phyloP scores from a whole-genome alignment of 2,113 vertebrate genomes.

The human region DNA sequence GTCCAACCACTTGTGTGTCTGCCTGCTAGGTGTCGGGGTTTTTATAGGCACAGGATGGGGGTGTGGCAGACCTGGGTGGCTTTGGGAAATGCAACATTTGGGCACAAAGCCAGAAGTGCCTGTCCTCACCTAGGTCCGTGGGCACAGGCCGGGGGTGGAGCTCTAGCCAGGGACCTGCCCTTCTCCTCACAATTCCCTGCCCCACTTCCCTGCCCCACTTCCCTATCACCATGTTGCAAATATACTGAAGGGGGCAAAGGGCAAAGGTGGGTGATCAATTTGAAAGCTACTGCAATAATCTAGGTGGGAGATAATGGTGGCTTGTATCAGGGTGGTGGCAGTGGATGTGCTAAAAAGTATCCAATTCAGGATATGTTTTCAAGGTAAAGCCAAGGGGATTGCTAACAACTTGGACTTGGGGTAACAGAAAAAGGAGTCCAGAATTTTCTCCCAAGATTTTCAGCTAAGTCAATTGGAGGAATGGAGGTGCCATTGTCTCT shows the following conservation, averaged over 20 bases:
- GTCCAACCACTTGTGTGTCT: no score
- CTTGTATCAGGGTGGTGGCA: neutral
- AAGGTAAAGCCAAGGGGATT: neutral
- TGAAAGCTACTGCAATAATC: neutral
- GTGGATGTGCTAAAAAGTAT: neutral
- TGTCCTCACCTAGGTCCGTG: no score
- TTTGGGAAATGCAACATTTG: no score
- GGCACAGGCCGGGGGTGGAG: no score
- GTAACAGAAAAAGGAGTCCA: neutral
- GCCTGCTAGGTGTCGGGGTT: no score
- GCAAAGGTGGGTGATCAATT: neutral
- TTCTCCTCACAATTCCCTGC: no score
- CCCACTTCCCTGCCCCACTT: no score
- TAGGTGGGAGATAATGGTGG: neutral
- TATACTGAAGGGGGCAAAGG: neutral
- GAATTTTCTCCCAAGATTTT: neutral
- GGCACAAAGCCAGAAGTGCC: no score
- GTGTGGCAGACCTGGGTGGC: no score
- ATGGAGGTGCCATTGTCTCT: neutral
- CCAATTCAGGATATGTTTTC: neutral
- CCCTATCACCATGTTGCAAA: neutral
- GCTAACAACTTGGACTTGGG: neutral
- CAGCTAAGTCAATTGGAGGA: neutral
- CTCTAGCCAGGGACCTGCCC: no score
- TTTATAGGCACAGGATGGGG: no score